Evolutionary conservation across 2,888 invertebrate genomes (phyloP).

Genomic region (Agrotis ipsilon): DNA sequence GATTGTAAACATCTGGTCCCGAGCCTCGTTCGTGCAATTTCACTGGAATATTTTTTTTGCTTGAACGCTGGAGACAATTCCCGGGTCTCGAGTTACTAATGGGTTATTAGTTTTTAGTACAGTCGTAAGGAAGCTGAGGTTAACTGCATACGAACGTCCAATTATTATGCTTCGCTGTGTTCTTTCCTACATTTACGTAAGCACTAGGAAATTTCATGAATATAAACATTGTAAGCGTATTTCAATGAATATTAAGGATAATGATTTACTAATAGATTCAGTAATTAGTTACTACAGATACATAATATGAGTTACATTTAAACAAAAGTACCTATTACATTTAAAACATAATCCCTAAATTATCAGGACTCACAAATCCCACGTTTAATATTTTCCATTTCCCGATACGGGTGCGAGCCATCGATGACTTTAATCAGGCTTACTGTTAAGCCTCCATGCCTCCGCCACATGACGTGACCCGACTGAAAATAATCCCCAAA

Average conservation of each 20-base stretch:
- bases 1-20: slow-evolving; percentile 64
- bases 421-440: slow-evolving; percentile 59
- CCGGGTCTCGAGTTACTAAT: slow-evolving; percentile 50
- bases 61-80: slow-evolving; percentile 41
- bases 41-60: slow-evolving; percentile 33
- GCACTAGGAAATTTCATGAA: slow-evolving; percentile 11
- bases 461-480: slow-evolving; percentile 52
- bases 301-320: neutral
- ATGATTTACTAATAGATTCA: neutral
- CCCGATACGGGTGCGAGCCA: slow-evolving; percentile 31
- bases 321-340: neutral
- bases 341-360: slow-evolving; percentile 20
- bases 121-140: slow-evolving; percentile 43
- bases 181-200: slow-evolving; percentile 34
- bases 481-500: slow-evolving; percentile 51
- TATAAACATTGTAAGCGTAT: neutral
- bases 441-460: slow-evolving; percentile 51
- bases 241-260: neutral
- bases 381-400: slow-evolving; percentile 38
- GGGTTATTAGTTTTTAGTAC: slow-evolving; percentile 55
- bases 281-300: neutral
- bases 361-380: slow-evolving; percentile 15
- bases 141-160: slow-evolving; percentile 49
- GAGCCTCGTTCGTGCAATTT: slow-evolving; percentile 32
- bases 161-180: slow-evolving; percentile 38